These are phyloP conservation scores for Electrona antarctica DNA, from an alignment of 2,113 vertebrate species.

Conservation along the genomic window DNA sequence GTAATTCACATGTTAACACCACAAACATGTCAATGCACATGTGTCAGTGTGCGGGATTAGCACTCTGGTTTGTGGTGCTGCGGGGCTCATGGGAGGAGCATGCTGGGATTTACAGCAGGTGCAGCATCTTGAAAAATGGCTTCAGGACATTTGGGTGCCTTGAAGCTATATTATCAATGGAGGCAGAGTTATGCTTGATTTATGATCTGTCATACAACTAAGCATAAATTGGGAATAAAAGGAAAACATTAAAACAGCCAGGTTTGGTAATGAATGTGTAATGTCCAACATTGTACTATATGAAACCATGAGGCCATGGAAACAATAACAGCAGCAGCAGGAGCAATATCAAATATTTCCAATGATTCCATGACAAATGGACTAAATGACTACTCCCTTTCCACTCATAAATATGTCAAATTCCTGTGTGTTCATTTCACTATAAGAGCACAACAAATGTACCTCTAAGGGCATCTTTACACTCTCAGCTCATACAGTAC, in stretches of 20 bases:
- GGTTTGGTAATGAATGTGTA: no score
- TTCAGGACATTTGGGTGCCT: constrained; percentile 56
- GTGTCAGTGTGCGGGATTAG: constrained; percentile 55
- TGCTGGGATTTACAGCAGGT: constrained; percentile 34
- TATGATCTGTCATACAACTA: no score
- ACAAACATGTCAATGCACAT: constrained; percentile 39
- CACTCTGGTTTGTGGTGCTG: constrained; percentile 25
- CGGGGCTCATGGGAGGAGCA: constrained; percentile 16
- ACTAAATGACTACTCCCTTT: constrained; percentile 32
- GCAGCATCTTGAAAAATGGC: constrained; percentile 55
- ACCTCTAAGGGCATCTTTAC: no score
- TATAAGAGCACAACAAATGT: no score
- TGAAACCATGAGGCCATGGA: constrained; percentile 19
- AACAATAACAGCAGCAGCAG: constrained; percentile 23
- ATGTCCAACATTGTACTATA: not conserved
- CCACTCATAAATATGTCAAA: not conserved
- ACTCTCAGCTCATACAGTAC: no score
- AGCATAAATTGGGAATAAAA: not conserved
- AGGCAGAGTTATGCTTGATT: constrained; percentile 19
- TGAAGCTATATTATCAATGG: constrained; percentile 54
- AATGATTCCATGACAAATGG: constrained; percentile 23
- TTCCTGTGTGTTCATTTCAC: no score
- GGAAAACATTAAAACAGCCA: no score
- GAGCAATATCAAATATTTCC: constrained; percentile 32
- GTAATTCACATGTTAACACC: constrained; percentile 60